phyloP scores from a whole-genome alignment of 2,797 vertebrate genomes.

The Mormyrus hasselquistii region DNA sequence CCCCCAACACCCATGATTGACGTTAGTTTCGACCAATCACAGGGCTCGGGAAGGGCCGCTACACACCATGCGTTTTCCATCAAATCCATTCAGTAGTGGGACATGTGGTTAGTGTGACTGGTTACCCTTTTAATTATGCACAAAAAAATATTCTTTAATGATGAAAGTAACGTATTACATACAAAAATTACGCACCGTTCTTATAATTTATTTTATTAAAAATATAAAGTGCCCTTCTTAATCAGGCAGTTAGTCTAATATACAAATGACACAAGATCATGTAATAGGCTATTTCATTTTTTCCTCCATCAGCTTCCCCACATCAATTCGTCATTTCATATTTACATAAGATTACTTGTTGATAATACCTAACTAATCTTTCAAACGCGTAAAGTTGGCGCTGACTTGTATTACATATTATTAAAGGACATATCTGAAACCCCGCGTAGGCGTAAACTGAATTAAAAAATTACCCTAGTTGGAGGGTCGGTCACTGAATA shows the following conservation, averaged over 20 bases:
- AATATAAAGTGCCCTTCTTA: background rate
- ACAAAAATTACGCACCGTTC: background rate
- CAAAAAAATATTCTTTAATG: background rate
- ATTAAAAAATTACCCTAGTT: background rate
- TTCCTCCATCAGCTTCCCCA: background rate
- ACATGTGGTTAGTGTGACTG: background rate
- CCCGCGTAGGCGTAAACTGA: background rate
- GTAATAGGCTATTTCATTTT: background rate
- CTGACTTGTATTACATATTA: background rate
- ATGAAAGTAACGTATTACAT: background rate
- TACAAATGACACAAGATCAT: background rate
- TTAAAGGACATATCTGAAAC: background rate
- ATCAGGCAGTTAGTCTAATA: background rate
- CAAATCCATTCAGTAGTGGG: background rate
- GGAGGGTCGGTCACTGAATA: background rate
- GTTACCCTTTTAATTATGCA: background rate
- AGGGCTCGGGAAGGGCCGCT: background rate
- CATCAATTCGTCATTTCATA: background rate
- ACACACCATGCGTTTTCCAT: background rate
- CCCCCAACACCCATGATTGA: background rate
- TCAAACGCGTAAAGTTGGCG: background rate
- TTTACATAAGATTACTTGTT: background rate
- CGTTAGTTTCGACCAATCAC: background rate
- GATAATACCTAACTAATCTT: background rate
- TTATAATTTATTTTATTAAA: background rate